Evolutionary conservation across 2,888 invertebrate genomes (phyloP), one percentile per base, ranked within the genome.

Genomic region (Ophioninae sp.): DNA sequence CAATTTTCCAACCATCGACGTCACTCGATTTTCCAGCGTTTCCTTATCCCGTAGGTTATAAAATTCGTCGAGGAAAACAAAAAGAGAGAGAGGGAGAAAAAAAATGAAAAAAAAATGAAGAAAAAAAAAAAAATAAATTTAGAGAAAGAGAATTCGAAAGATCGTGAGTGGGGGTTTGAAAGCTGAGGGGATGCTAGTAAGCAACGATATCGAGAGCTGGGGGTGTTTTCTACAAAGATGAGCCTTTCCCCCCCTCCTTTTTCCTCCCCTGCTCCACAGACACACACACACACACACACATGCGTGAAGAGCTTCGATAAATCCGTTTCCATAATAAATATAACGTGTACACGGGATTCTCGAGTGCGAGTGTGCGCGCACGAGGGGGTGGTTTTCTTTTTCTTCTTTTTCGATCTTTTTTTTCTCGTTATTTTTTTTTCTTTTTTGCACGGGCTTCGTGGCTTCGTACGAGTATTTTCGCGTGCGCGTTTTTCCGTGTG

Each of bases 311-410:
- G 83, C 80, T 81, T 80, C 85, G 86, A 85, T 85, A 83, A 84
- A 84, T 84, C 83, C 82, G 86, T 88, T 85, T 87, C 83, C 75
- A 72, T 79, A 79, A 83, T 82, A 83, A 87, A 85, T 85, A 85
- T 87, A 87, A 83, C 85, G 84, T 81, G 87, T 79, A 77, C 84
- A 78, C 79, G 82, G 77, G 77, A 77, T 79, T 79, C 68, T 73
- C 84, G 76, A 80, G 76, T 64, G 79, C 81, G 86, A 87, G 86
- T 85, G 86, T 85, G 85, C 82, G 86, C 86, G 86, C 84, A 85
- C 85, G 86, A 83, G 74, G 82, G 82, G 79, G 76, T 67, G 59
- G 59, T 59, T 61, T 68, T 69, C 61, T 69, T 59, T 59, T 75
- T 64, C 2, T 74, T 73, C 13, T 69, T 59, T 69, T 59, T 59